phyloP scores from a whole-genome alignment of 2,888 invertebrate genomes.

The Helobdella robusta region DNA sequence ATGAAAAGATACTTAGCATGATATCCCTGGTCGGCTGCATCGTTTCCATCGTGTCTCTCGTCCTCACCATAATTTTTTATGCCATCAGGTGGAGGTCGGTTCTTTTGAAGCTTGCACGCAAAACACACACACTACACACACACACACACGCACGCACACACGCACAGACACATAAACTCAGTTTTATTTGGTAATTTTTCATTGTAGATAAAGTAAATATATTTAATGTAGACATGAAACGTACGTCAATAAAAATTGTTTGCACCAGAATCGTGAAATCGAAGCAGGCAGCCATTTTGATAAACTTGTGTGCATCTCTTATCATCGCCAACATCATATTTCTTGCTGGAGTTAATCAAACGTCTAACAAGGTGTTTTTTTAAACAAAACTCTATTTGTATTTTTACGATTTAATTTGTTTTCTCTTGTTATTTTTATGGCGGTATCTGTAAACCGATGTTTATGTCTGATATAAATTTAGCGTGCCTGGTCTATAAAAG shows the following conservation, averaged over 20 bases:
- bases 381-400: neutral
- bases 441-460: no score
- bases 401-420: neutral
- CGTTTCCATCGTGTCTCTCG: constrained; percentile 35
- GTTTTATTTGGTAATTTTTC: no score
- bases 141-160: no score
- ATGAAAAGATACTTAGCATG: constrained; percentile 31
- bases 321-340: constrained; percentile 40
- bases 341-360: constrained; percentile 37
- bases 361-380: constrained; percentile 35
- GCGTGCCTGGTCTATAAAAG: neutral
- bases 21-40: constrained; percentile 36
- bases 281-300: constrained; percentile 37
- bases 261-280: constrained; percentile 36
- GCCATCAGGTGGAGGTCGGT: constrained; percentile 35
- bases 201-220: neutral
- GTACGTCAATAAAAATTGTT: no score
- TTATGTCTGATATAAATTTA: no score
- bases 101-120: no score
- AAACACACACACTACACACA: no score
- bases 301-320: constrained; percentile 40
- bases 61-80: constrained; percentile 34
- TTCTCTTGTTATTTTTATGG: neutral
- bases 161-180: no score
- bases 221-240: no score